Conservation (phyloP, 2,888 invertebrate species). For the Keiferia lycopersicella region DNA sequence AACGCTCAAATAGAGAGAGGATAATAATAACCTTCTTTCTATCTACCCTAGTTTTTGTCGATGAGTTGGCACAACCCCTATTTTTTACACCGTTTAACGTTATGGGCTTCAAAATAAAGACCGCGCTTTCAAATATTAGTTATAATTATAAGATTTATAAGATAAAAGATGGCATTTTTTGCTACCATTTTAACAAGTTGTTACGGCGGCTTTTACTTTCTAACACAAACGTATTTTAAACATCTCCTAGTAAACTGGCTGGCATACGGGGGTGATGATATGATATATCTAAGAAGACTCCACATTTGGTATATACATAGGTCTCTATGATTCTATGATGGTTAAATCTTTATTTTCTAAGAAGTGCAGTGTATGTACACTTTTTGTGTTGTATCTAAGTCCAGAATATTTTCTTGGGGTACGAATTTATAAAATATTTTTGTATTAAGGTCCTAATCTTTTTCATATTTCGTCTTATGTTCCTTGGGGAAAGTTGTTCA, state of each 20-base stretch:
- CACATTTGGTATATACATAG: not conserved
- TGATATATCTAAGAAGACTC: not conserved
- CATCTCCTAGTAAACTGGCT: too few relatives aligned
- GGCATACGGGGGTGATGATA: too few relatives aligned
- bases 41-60: conserved; percentile 42
- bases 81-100: conserved; percentile 35
- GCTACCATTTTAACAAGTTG: conserved; percentile 38
- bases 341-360: too few relatives aligned
- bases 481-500: too few relatives aligned
- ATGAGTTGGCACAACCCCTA: conserved; percentile 50
- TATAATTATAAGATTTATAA: conserved; percentile 40
- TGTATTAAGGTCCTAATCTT: too few relatives aligned
- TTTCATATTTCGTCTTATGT: too few relatives aligned
- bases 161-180: conserved; percentile 46
- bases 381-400: not conserved
- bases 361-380: not conserved
- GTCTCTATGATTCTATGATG: too few relatives aligned
- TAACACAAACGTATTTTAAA: not conserved
- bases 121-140: conserved; percentile 48
- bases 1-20: conserved; percentile 35
- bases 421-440: too few relatives aligned
- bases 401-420: not conserved
- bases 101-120: conserved; percentile 43
- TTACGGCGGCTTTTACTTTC: conserved; percentile 30
- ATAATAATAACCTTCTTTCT: conserved; percentile 32